Percentiles rank a stretch among this genome's conserved stretches.
These are phyloP conservation scores for Neodon shergylaensis DNA, from an alignment of 2,113 vertebrate species.

Conservation along the genomic window DNA sequence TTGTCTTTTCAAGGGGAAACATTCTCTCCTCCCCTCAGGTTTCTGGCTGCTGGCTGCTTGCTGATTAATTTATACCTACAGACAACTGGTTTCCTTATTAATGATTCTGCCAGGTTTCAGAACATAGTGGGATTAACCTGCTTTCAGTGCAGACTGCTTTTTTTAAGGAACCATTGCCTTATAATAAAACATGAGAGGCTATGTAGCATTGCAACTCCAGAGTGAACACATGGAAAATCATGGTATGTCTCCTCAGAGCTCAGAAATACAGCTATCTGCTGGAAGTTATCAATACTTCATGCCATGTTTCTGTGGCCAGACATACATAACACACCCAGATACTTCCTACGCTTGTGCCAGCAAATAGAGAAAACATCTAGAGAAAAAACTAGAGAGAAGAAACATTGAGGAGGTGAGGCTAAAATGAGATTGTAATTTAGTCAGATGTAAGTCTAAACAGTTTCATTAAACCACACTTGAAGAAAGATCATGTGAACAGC, in stretches of 20 bases:
- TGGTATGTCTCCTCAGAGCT: not conserved
- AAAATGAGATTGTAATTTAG: constrained; percentile 33
- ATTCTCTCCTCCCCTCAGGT: constrained; percentile 71
- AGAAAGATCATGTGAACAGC: constrained; percentile 7
- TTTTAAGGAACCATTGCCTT: constrained; percentile 61
- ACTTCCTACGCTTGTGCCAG: not conserved
- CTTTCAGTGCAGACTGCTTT: constrained; percentile 59
- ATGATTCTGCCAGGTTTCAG: constrained; percentile 76
- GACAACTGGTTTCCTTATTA: constrained; percentile 78
- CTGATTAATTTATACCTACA: constrained; percentile 81
- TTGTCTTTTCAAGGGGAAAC: constrained; percentile 74
- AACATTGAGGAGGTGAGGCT: not conserved
- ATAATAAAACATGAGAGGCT: not conserved
- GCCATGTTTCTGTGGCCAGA: not conserved
- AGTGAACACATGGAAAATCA: not conserved
- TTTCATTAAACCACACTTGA: constrained; percentile 17
- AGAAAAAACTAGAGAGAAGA: not conserved
- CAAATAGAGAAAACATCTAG: not conserved
- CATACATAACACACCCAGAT: not conserved
- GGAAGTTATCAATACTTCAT: not conserved
- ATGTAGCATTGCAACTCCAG: not conserved
- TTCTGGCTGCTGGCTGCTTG: constrained; percentile 70
- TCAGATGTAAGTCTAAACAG: constrained; percentile 34
- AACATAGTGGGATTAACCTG: constrained; percentile 70
- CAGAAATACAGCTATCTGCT: not conserved